Percentiles rank a stretch among this genome's conserved stretches.
Conservation (phyloP, 23 tunicate genomes). For the Ciona savignyi region DNA sequence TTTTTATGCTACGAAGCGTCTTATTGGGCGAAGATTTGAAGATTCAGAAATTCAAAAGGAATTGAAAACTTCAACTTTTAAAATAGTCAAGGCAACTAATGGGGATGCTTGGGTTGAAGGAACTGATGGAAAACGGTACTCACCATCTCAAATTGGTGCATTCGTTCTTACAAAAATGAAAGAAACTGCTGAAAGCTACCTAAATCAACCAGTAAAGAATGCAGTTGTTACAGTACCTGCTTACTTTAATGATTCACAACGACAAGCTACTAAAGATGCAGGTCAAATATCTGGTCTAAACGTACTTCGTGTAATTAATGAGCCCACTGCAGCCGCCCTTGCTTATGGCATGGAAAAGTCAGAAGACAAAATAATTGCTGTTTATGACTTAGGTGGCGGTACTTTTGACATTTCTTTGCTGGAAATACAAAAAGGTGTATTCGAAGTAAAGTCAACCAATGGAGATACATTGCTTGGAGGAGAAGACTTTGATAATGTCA, state of each 20-base stretch:
- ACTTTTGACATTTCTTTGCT: conserved; percentile 93
- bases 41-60: conserved; percentile 96
- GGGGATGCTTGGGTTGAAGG: conserved; percentile 99
- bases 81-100: conserved; percentile 87
- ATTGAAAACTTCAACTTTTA: conserved; percentile 63
- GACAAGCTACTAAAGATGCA: conserved; percentile 98
- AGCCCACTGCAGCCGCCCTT: conserved; percentile 98
- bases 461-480: conserved; percentile 98
- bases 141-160: conserved; percentile 96
- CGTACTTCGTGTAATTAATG: conserved; percentile 93
- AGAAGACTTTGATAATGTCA: conserved; percentile 87
- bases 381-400: conserved; percentile 97
- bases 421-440: conserved; percentile 96
- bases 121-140: conserved; percentile 93
- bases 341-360: conserved; percentile 92
- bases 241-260: conserved; percentile 95
- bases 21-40: conserved; percentile 87
- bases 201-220: conserved; percentile 79
- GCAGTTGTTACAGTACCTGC: conserved; percentile 98
- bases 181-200: conserved; percentile 93
- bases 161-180: conserved; percentile 94
- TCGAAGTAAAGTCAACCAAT: conserved; percentile 97
- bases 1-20: conserved; percentile 94
- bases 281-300: conserved; percentile 95
- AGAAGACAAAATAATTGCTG: conserved; percentile 96